Percentiles rank a stretch among this genome's conserved stretches.
phyloP scores from a whole-genome alignment of 64 coral and sea anemone species.

The Porites australiensis region DNA sequence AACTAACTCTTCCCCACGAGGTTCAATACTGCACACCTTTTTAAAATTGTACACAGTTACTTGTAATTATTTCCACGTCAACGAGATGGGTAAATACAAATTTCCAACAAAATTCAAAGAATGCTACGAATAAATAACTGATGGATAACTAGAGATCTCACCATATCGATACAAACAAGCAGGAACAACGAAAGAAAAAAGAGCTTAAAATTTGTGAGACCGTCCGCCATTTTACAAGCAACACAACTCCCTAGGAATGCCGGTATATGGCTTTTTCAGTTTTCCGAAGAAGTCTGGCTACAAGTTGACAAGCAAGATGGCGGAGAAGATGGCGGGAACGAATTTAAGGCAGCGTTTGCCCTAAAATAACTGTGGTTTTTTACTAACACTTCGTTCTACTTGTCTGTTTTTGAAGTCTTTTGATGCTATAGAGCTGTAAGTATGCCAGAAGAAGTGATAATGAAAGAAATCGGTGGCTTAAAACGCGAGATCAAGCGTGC shows the following conservation, averaged over 20 bases:
- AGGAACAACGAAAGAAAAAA: not conserved
- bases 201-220: not conserved
- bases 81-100: not conserved
- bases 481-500: constrained; percentile 66
- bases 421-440: not conserved
- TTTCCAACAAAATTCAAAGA: not conserved
- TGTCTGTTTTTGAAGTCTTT: not conserved
- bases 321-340: not conserved
- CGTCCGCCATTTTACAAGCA: constrained; percentile 28
- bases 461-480: constrained; percentile 18
- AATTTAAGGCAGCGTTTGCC: not conserved
- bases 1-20: constrained; percentile 58
- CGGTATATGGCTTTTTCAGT: not conserved
- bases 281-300: not conserved
- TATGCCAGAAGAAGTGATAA: not conserved
- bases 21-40: not conserved
- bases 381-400: not conserved
- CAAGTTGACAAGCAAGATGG: constrained; percentile 11
- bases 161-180: not conserved
- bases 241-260: not conserved
- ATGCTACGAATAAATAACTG: not conserved
- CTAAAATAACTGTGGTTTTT: not conserved
- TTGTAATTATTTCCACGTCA: not conserved
- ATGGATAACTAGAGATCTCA: not conserved
- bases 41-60: not conserved